Evolutionary conservation across 37 sponge, comb jelly and placozoan genomes (phyloP), one percentile per base, ranked within the genome.

Genomic region (Axinella damicornis): DNA sequence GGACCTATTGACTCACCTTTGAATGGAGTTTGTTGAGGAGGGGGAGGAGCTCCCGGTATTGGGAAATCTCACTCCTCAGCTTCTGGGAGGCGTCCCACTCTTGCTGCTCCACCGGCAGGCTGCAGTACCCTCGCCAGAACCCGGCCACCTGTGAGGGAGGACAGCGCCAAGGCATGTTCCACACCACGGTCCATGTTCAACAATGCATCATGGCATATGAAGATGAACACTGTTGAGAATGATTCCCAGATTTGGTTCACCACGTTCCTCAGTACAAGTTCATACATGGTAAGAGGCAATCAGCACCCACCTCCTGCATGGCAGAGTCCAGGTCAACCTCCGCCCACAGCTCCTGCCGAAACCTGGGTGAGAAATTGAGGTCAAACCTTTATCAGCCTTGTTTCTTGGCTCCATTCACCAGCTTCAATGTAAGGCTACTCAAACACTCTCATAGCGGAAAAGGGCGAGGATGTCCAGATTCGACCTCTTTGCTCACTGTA

Each of bases 21-120:
- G 88, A 84, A 69, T 91, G 90, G 27, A 96, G 97, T 30, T 82
- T 68, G 32, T 73, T 59, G 25, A 96, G 88, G 22, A 96, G 78
- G 35, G 97, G 97, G 28, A 96, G 87, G 18, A 91, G 54, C 31
- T 85, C 76, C 37, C 59, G 53, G 77, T 93, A 96, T 36, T 88
- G 85, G 2, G 19, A 57, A 30, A 93, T 83, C 84, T 82, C 88
- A 24, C 53, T 38, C 25, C 58, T 68, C 37, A 97, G 92, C 37
- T 94, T 89, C 54, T 61, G 77, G 87, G 88, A 85, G 53, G 97
- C 90, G 64, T 87, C 88, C 95, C 97, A 94, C 27, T 87, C 90
- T 53, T 94, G 88, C 54, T 95, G 85, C 53, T 83, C 78, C 18
- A 46, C 70, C 20, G 97, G 97, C 31, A 97, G 88, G n/a, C 76